These are phyloP conservation scores for human (Homo sapiens) DNA, from an alignment of 2,113 vertebrate species.

Conservation along the genomic window GRCh38 chr2:162509501-162510000, in stretches of 20 bases:
- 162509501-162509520: neutral
- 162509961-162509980: neutral
- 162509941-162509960: neutral
- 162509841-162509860: neutral
- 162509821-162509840: slow-evolving; percentile 25
- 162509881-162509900: neutral
- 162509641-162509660: slow-evolving; percentile 25
- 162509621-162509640: neutral
- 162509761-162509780: neutral
- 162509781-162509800: neutral
- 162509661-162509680: slow-evolving; percentile 47
- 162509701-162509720: neutral
- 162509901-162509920: neutral
- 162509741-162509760: neutral
- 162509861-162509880: neutral
- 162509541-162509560: neutral
- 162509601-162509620: neutral
- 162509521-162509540: neutral
- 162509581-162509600: neutral
- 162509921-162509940: neutral
- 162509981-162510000: neutral
- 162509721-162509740: neutral
- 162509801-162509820: neutral
- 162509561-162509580: neutral
- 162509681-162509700: neutral